Conservation (phyloP, 2,113 vertebrate genomes). For the Pomatorhinus ruficollis region DNA sequence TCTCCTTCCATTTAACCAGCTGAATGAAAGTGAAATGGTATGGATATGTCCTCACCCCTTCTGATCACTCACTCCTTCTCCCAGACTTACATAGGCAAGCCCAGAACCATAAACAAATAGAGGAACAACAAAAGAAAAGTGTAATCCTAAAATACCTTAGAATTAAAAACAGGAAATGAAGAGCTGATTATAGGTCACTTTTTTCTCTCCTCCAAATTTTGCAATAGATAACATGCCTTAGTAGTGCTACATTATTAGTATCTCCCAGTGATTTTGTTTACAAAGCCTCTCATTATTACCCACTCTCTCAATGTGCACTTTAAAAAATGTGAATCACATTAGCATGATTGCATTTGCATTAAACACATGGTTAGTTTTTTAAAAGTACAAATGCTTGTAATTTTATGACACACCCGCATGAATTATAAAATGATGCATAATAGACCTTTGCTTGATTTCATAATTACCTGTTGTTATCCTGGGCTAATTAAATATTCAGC, state of each 20-base stretch:
- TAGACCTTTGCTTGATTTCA: conserved; percentile 41
- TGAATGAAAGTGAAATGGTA: neutral
- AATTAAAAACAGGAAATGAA: neutral
- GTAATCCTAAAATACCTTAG: neutral
- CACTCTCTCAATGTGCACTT: neutral
- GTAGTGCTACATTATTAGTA: neutral
- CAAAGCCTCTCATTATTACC: conserved; percentile 29
- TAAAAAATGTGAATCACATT: conserved; percentile 39
- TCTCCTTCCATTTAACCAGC: neutral
- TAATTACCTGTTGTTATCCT: conserved; percentile 58
- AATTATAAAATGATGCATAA: conserved; percentile 59
- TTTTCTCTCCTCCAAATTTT: neutral
- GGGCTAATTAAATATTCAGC: conserved; percentile 53
- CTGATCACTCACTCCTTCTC: neutral
- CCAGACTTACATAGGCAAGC: neutral
- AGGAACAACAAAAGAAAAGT: neutral
- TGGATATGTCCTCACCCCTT: neutral
- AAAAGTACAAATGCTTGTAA: conserved; percentile 43
- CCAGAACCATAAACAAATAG: neutral
- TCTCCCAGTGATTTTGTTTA: conserved; percentile 51
- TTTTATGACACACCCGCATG: conserved; percentile 27
- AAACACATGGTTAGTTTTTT: conserved; percentile 31
- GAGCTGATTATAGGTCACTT: neutral
- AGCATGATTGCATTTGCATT: conserved; percentile 49
- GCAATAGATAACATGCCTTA: neutral